Evolutionary conservation across 2,113 vertebrate genomes (phyloP).

Genomic region (Climacteris rufus): DNA sequence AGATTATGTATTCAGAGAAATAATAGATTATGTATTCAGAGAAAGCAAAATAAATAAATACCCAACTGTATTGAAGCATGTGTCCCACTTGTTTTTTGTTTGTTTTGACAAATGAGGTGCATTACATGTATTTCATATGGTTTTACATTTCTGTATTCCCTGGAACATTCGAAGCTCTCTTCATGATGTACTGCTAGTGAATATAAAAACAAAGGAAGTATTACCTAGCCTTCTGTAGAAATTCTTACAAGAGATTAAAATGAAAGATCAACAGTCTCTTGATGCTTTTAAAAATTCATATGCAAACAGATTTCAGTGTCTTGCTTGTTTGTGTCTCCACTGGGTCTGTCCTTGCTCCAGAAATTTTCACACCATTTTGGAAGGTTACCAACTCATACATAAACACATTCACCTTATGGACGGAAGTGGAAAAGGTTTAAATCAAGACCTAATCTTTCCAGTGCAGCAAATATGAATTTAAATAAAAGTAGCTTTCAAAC

Average conservation of each 20-base stretch:
- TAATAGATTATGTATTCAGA: no score
- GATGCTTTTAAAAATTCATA: background rate
- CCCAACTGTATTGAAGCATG: background rate
- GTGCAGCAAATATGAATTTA: conserved; percentile 37
- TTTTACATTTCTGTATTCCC: background rate
- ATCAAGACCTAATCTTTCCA: conserved; percentile 21
- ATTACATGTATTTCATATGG: background rate
- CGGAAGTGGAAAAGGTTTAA: background rate
- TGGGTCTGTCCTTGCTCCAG: background rate
- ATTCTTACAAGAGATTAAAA: background rate
- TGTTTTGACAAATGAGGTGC: background rate
- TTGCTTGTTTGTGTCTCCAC: background rate
- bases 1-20: no score
- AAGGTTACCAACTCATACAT: background rate
- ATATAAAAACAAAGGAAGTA: conserved; percentile 4
- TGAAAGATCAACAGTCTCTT: background rate
- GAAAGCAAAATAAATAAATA: background rate
- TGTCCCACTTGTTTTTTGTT: background rate
- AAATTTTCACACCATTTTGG: background rate
- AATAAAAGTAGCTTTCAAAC: conserved; percentile 33
- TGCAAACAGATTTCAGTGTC: background rate
- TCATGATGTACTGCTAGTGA: background rate
- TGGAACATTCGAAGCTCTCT: background rate
- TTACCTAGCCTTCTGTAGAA: background rate
- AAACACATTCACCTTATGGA: background rate